These are phyloP conservation scores for Tetraodon nigroviridis DNA, from an alignment of 2,113 vertebrate species.

Conservation along the genomic window DNA sequence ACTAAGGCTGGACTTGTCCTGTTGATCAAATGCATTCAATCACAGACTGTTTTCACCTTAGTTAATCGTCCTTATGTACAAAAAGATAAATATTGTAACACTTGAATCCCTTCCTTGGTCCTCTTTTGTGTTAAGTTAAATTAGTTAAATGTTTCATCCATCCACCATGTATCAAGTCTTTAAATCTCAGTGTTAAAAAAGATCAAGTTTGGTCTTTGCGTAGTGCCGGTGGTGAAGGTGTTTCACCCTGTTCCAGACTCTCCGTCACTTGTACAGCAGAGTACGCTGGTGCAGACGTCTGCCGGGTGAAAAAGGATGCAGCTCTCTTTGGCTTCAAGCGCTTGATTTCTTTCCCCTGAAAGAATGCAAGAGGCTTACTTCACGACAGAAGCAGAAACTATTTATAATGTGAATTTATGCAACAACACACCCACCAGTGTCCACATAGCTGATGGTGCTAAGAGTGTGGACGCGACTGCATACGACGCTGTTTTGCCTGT, in stretches of 20 bases:
- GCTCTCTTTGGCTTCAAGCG: conserved; percentile 86
- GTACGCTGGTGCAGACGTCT: conserved; percentile 74
- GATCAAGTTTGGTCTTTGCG: conserved; percentile 69
- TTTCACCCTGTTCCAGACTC: conserved; percentile 80
- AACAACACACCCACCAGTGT: conserved; percentile 77
- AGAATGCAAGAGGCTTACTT: not conserved
- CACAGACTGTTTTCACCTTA: conserved; percentile 45
- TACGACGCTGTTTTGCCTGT: conserved; percentile 82
- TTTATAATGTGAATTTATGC: not conserved
- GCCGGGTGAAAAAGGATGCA: conserved; percentile 85
- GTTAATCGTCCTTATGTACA: conserved; percentile 43
- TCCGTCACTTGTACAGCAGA: conserved; percentile 79
- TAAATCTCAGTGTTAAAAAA: conserved; percentile 58
- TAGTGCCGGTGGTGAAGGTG: not conserved
- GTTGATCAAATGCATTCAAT: conserved; percentile 6
- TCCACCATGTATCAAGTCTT: conserved; percentile 27
- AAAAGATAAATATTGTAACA: conserved; percentile 54
- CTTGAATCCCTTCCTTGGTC: conserved; percentile 65
- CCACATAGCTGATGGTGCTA: conserved; percentile 87
- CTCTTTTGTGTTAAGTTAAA: conserved; percentile 50
- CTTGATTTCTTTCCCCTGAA: conserved; percentile 83
- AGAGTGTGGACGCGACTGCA: conserved; percentile 84
- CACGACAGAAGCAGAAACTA: not conserved
- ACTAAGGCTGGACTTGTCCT: conserved; percentile 21
- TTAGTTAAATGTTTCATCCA: conserved; percentile 33